A percentile compares a stretch with the other conserved stretches of the same genome.
phyloP scores from a whole-genome alignment of 2,113 vertebrate genomes.

The Macrotus californicus region DNA sequence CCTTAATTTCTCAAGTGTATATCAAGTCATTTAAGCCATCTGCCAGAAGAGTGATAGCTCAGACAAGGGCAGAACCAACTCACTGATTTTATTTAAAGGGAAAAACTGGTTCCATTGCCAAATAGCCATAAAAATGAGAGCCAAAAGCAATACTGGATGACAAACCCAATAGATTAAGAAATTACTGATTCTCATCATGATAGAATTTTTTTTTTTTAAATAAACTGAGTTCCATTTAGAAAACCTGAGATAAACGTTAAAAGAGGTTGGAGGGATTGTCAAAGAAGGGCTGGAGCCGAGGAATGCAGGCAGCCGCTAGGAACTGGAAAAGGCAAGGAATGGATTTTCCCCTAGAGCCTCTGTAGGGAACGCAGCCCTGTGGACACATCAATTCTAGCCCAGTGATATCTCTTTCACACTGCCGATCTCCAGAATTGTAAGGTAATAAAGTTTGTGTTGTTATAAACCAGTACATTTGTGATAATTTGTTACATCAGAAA shows the following conservation, averaged over 20 bases:
- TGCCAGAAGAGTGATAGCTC: not conserved
- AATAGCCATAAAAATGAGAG: not conserved
- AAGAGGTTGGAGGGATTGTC: not conserved
- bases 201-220: not conserved
- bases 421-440: not conserved
- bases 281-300: not conserved
- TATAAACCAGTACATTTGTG: not conserved
- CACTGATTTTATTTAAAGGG: not conserved
- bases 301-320: not conserved
- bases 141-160: not conserved
- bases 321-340: not conserved
- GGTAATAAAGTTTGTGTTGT: not conserved
- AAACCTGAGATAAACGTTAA: not conserved
- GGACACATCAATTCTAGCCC: not conserved
- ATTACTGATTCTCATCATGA: not conserved
- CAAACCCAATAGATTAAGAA: not conserved
- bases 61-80: not conserved
- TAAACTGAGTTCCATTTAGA: not conserved
- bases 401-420: not conserved
- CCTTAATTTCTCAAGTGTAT: constrained; percentile 32
- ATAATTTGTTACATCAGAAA: not conserved
- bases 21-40: not conserved
- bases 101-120: not conserved
- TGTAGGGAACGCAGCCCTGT: rapidly evolving
- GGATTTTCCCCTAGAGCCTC: not conserved